Evolutionary conservation across 1,140 invertebrate genomes (phyloP), one percentile per base, ranked within the genome.

Genomic region (Propsilocerus akamusi): DNA sequence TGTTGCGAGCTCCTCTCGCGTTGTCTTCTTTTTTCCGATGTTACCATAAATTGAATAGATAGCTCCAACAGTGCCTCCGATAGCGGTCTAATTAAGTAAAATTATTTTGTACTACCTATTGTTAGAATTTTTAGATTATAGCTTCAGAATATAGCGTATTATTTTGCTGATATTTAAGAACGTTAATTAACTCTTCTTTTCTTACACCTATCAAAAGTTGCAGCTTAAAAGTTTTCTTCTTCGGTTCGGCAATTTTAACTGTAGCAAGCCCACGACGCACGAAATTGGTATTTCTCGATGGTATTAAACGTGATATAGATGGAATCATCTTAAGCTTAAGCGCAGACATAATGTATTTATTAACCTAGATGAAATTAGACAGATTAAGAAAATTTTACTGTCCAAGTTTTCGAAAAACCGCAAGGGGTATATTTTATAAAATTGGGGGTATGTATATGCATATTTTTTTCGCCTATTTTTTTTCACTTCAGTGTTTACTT

Each of bases 21-120:
- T 41, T 20, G 34, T 14, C 11, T 41, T 41, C 10, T 41, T 41
- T 20, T 41, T 41, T n/a, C 34, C 34, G 22, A 41, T 41, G 22
- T 41, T 41, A 41, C 65, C 56, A 47, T 67, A 59, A 26, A 67
- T 64, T 2, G 69, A 63, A 65, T 74, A 76, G 57, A 68, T 67
- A 55, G 58, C 59, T 37, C 70, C 72, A 3, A 64, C 2, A 6
- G 34, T 20, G 17, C 34, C 34, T 41, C 34, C 34, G 10, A 41
- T 20, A 41, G 17, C 34, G 10, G 14, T 20, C 34, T 41, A 17
- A 8, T 6, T 20, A 3, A 5, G 14, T 8, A 20, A 41, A 7
- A 20, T 5, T 30, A 8, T 11, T 3, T 30, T 11, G n/a, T 30
- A 11, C 10, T 30, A 11, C 3, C 6, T 30, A 6, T 30, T 30